Conservation (phyloP, 2,888 invertebrate genomes). For the Tenthredo livida region DNA sequence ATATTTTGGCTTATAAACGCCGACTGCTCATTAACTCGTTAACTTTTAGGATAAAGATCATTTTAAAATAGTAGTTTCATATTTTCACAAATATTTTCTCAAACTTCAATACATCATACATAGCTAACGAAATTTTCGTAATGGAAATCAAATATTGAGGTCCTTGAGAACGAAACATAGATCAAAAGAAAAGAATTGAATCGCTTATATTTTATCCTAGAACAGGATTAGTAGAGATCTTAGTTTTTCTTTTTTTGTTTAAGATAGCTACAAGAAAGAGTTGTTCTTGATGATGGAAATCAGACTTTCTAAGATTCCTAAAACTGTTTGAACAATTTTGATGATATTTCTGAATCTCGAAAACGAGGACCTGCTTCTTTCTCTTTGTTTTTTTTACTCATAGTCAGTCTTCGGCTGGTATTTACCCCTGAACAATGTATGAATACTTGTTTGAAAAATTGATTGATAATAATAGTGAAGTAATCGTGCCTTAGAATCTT, state of each 20-base stretch:
- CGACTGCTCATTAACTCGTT: background rate
- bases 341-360: background rate
- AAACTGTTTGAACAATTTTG: background rate
- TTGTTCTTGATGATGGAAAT: background rate
- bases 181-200: background rate
- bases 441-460: background rate
- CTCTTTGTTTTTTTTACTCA: background rate
- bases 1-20: background rate
- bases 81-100: conserved; percentile 40
- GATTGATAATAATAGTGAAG: background rate
- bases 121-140: background rate
- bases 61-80: background rate
- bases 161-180: background rate
- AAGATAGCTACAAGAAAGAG: background rate
- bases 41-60: background rate
- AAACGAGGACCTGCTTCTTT: background rate
- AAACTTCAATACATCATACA: background rate
- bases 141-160: background rate
- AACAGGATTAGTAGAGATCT: background rate
- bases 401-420: too few species aligned
- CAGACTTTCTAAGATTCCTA: background rate
- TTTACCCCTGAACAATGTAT: background rate
- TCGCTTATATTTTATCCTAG: background rate
- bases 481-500: background rate
- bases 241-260: background rate